Evolutionary conservation across 2,888 invertebrate genomes (phyloP).

Genomic region (Petrolisthes manimaculis): DNA sequence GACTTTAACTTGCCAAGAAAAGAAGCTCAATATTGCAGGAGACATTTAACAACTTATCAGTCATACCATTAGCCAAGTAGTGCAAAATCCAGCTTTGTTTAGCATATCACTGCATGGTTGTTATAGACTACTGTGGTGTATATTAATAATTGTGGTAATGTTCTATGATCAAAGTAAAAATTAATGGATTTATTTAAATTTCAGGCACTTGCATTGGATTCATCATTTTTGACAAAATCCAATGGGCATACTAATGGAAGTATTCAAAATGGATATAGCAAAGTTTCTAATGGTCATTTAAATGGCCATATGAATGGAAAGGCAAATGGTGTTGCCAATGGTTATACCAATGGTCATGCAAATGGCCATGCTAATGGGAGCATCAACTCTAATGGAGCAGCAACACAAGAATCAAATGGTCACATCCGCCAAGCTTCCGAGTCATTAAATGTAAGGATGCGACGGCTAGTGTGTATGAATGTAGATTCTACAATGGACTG

Average conservation of each 20-base stretch:
- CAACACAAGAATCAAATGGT: conserved; percentile 30
- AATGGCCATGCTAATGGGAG: conserved; percentile 44
- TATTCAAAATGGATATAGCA: conserved; percentile 53
- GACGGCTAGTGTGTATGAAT: conserved; percentile 51
- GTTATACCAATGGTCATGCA: conserved; percentile 51
- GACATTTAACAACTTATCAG: neutral
- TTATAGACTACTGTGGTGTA: no score
- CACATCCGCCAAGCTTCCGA: conserved; percentile 26
- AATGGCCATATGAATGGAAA: conserved; percentile 61
- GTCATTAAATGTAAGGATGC: conserved; percentile 36
- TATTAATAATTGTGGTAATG: no score
- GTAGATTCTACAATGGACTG: conserved; percentile 38
- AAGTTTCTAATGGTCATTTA: conserved; percentile 59
- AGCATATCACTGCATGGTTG: no score
- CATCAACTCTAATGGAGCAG: conserved; percentile 10
- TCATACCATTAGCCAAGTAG: neutral
- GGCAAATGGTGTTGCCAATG: conserved; percentile 49
- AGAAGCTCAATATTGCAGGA: neutral
- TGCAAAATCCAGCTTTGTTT: neutral
- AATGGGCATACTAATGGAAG: conserved; percentile 49
- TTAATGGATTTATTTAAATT: no score
- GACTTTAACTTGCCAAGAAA: no score
- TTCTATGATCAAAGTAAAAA: no score
- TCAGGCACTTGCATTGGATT: no score
- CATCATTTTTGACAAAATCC: neutral